Percentiles rank a stretch among this genome's conserved stretches.
phyloP scores from a whole-genome alignment of 2,888 invertebrate species.

The Agonopterix arenella region DNA sequence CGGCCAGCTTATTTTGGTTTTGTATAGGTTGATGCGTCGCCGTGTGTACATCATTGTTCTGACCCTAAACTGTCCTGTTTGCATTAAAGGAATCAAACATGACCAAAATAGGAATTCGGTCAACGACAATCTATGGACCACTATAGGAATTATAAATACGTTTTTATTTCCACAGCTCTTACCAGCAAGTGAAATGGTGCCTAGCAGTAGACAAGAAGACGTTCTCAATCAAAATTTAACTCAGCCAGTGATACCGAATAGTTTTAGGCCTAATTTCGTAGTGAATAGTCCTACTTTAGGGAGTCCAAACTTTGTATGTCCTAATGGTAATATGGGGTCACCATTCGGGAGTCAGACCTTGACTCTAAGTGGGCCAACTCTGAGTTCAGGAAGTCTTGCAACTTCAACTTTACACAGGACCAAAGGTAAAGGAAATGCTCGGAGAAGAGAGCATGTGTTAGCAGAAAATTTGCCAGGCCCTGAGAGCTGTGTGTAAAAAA shows the following conservation, averaged over 20 bases:
- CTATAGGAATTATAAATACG: not conserved
- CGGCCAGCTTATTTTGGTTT: too few species aligned
- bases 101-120: too few species aligned
- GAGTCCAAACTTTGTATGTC: slow-evolving; percentile 69
- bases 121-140: too few species aligned
- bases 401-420: slow-evolving; percentile 67
- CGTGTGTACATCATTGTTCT: too few species aligned
- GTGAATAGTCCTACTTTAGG: slow-evolving; percentile 67
- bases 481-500: slow-evolving; percentile 88
- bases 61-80: too few species aligned
- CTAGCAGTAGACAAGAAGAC: slow-evolving; percentile 55
- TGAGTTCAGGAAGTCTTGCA: slow-evolving; percentile 62
- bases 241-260: slow-evolving; percentile 43
- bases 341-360: slow-evolving; percentile 62
- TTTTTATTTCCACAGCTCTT: slow-evolving; percentile 41
- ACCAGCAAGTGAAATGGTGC: slow-evolving; percentile 44
- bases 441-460: slow-evolving; percentile 86
- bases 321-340: slow-evolving; percentile 60
- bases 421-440: slow-evolving; percentile 67
- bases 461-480: slow-evolving; percentile 92
- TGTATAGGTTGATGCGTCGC: too few species aligned
- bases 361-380: slow-evolving; percentile 57
- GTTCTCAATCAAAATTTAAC: slow-evolving; percentile 57
- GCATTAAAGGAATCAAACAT: too few species aligned
- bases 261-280: slow-evolving; percentile 62